Evolutionary conservation across 1,140 invertebrate species (phyloP).

Genomic region (Zaprionus vittiger): DNA sequence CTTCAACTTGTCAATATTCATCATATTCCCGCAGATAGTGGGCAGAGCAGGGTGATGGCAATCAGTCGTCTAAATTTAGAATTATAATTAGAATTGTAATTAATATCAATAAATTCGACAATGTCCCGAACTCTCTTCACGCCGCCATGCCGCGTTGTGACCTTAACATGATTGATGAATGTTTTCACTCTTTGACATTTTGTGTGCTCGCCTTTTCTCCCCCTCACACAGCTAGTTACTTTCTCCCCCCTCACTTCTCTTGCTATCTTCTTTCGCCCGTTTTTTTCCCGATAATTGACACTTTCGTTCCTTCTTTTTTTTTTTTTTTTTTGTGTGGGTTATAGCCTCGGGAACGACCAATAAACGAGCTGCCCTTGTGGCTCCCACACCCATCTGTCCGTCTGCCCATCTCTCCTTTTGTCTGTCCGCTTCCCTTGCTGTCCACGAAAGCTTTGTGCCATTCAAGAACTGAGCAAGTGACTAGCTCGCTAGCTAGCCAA

Average conservation of each 20-base stretch:
- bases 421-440: not conserved
- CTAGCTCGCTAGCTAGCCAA: slow-evolving; percentile 20
- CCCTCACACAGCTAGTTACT: not conserved
- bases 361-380: slow-evolving; percentile 20
- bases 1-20: slow-evolving; percentile 25
- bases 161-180: slow-evolving; percentile 81
- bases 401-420: not conserved
- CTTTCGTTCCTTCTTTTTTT: not conserved
- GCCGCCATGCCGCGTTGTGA: slow-evolving; percentile 54
- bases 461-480: slow-evolving; percentile 18
- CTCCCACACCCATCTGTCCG: not conserved
- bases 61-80: slow-evolving; percentile 34
- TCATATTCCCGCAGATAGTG: not conserved
- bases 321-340: slow-evolving; percentile 13
- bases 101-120: slow-evolving; percentile 76
- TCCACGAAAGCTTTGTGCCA: slow-evolving; percentile 32
- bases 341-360: slow-evolving; percentile 28
- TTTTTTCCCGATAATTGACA: slow-evolving; percentile 15
- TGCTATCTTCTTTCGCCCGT: slow-evolving; percentile 9
- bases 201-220: slow-evolving; percentile 60
- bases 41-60: not conserved
- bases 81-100: slow-evolving; percentile 66
- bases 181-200: slow-evolving; percentile 81
- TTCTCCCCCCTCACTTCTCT: not conserved
- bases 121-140: slow-evolving; percentile 51